Evolutionary conservation across 2,888 invertebrate genomes (phyloP).

Genomic region (Orthonevra nobilis): DNA sequence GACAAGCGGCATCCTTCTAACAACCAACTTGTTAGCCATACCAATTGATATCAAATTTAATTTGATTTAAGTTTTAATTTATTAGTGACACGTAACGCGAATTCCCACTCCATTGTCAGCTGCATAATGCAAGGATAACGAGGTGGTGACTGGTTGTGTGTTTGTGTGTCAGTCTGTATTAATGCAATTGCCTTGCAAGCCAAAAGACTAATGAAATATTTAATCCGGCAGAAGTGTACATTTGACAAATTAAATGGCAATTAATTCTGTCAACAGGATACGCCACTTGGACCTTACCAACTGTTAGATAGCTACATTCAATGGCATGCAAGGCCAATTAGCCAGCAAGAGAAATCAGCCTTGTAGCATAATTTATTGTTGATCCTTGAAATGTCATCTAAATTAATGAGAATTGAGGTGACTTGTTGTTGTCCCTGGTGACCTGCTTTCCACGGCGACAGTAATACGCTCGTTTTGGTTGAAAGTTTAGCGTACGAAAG

Average conservation of each 20-base stretch:
- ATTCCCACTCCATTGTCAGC: background rate
- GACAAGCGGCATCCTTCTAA: too few species aligned
- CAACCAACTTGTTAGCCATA: background rate
- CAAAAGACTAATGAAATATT: conserved; percentile 49
- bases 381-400: conserved; percentile 4
- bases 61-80: conserved; percentile 19
- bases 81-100: background rate
- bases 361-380: conserved; percentile 1
- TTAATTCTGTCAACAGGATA: conserved; percentile 54
- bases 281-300: conserved; percentile 6
- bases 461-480: too few species aligned
- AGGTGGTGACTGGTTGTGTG: background rate
- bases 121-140: conserved; percentile 5
- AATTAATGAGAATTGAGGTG: conserved; percentile 9
- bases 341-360: conserved; percentile 18
- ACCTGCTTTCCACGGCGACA: too few species aligned
- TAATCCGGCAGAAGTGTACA: conserved; percentile 40
- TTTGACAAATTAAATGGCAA: conserved; percentile 45
- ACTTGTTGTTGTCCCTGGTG: background rate
- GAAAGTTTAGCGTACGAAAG: too few species aligned
- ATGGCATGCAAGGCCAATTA: conserved; percentile 31
- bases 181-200: conserved; percentile 13
- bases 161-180: too few species aligned
- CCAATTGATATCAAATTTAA: conserved; percentile 5
- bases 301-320: conserved; percentile 1